Evolutionary conservation across 2,113 vertebrate genomes (phyloP).

Genomic region (Varanus salvator): DNA sequence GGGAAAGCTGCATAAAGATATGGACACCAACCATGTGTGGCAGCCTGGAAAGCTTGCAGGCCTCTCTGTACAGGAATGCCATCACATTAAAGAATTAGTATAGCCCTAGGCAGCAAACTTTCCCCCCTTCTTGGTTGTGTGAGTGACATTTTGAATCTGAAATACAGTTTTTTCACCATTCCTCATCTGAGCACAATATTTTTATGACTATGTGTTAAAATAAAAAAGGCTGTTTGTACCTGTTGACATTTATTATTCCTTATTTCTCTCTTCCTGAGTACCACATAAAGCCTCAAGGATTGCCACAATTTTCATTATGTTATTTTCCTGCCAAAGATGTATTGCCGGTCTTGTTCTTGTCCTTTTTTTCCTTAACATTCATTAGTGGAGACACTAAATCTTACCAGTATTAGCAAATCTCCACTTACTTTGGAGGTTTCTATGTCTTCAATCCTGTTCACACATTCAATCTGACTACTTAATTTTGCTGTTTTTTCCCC

Average conservation of each 20-base stretch:
- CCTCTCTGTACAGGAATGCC: constrained; percentile 59
- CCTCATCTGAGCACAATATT: background rate
- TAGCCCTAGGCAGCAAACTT: constrained; percentile 45
- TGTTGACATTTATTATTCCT: constrained; percentile 66
- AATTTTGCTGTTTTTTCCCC: background rate
- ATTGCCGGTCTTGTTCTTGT: background rate
- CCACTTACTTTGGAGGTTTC: background rate
- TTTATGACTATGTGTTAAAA: constrained; percentile 66
- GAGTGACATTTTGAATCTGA: constrained; percentile 67
- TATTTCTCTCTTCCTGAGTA: constrained; percentile 36
- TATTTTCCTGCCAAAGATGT: constrained; percentile 32
- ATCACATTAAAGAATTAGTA: constrained; percentile 71
- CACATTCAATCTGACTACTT: background rate
- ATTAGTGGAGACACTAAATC: background rate
- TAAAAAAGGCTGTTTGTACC: constrained; percentile 61
- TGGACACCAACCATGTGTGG: constrained; percentile 48
- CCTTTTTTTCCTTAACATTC: background rate
- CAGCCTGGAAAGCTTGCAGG: constrained; percentile 62
- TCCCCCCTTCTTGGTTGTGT: background rate
- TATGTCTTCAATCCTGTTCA: background rate
- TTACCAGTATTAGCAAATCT: background rate
- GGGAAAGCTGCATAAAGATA: constrained; percentile 45
- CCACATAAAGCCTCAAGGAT: constrained; percentile 33
- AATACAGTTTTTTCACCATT: constrained; percentile 52
- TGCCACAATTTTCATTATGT: constrained; percentile 39